Evolutionary conservation across 2,797 vertebrate species (phyloP), one percentile per base, ranked within the genome.

Genomic region (Poliocrania exsul): DNA sequence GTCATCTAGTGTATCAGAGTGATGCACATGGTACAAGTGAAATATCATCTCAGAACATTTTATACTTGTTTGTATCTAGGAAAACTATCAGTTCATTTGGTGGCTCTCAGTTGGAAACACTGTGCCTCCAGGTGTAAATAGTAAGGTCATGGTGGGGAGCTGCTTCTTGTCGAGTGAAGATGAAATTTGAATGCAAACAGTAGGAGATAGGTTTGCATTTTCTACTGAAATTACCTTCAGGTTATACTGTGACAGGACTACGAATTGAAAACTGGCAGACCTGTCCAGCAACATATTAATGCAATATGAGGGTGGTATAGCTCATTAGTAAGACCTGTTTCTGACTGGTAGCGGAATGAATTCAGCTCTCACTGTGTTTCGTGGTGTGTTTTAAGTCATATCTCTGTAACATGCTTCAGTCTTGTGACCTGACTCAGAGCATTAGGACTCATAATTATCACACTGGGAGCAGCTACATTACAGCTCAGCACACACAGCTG

Each of bases 161-260:
- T 79, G 57, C 82, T 88, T 84, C 86, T 92, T 90, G 61, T 86
- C 8, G 28, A 88, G 67, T 57, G 65, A 93, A 74, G 88, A 89
- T 95, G 90, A 96, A 47, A 77, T 93, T 61, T 91, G 90, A 95
- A 91, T 80, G 92, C 78, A 92, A 88, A 29, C 79, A 77, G 58
- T 66, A 74, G 62, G 89, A 92, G 71, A 73, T 18, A 33, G 40
- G 35, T 78, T 92, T 5, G 29, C 67, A 70, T 96, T 97, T 97
- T 91, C 57, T 61, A 16, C 58, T 93, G 93, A 96, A 96, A 96
- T 96, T 94, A 93, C 85, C 84, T 95, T 92, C 50, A 75, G 77
- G 69, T 83, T 97, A 62, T 38, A 9, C 65, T 87, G 81, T 83
- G 84, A 86, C 93, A 88, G 93, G 90, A 71, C 54, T 85, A 81